Percentiles rank a stretch among this genome's conserved stretches.
Evolutionary conservation across 2,888 invertebrate species (phyloP).

Genomic region (Dioctria linearis): DNA sequence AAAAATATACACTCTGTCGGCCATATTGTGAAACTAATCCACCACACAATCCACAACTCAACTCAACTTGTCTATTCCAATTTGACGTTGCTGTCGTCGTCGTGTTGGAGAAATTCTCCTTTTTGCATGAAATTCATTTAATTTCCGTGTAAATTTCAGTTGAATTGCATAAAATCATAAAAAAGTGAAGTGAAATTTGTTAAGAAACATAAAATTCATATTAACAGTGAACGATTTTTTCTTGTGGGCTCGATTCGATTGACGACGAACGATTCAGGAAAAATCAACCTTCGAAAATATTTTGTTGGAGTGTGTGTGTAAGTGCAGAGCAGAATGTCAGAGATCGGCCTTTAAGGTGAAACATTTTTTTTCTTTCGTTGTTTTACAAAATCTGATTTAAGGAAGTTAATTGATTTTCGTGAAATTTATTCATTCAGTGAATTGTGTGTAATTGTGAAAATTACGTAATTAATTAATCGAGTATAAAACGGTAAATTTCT

Average conservation of each 20-base stretch:
- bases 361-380: not conserved
- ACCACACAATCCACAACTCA: no score
- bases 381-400: not conserved
- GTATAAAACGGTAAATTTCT: conserved; percentile 44
- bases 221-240: conserved; percentile 25
- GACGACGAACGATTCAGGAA: not conserved
- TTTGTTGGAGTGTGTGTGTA: conserved; percentile 30
- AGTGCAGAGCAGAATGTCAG: conserved; percentile 46
- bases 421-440: not conserved
- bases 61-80: conserved; percentile 15
- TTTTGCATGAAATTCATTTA: conserved; percentile 8
- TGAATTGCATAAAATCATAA: conserved; percentile 1
- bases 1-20: no score
- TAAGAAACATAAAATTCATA: not conserved
- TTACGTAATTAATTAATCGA: conserved; percentile 38
- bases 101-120: conserved; percentile 41
- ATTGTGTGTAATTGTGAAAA: not conserved
- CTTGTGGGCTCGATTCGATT: not conserved
- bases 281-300: conserved; percentile 17
- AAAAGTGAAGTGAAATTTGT: conserved; percentile 3
- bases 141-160: conserved; percentile 29
- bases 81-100: conserved; percentile 53
- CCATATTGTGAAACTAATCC: conserved; percentile 55
- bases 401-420: not conserved
- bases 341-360: conserved; percentile 1